These are phyloP conservation scores for Fragum sueziense DNA, from an alignment of 2,888 invertebrate genomes.

Conservation along the genomic window DNA sequence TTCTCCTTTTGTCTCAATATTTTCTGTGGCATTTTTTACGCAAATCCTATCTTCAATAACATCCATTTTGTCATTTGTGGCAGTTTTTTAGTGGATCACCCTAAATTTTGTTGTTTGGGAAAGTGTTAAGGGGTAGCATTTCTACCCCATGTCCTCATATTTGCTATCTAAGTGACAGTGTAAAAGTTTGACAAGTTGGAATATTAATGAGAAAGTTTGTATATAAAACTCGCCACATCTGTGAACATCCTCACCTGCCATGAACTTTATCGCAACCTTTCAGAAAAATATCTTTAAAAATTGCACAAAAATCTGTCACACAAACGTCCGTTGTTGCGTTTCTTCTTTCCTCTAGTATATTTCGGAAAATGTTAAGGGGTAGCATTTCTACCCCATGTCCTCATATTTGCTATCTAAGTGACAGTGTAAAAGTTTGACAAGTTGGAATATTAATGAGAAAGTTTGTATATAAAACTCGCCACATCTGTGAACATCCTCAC, in stretches of 20 bases:
- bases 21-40: too few relatives aligned
- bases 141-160: slow-evolving; percentile 34
- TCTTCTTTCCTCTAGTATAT: too few relatives aligned
- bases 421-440: slow-evolving; percentile 55
- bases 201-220: slow-evolving; percentile 63
- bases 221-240: slow-evolving; percentile 51
- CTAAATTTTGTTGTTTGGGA: too few relatives aligned
- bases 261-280: slow-evolving; percentile 1
- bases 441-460: slow-evolving; percentile 59
- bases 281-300: too few relatives aligned
- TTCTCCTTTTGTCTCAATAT: too few relatives aligned
- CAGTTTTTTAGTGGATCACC: too few relatives aligned
- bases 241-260: slow-evolving; percentile 49
- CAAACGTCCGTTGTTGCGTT: too few relatives aligned
- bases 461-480: slow-evolving; percentile 57
- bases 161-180: slow-evolving; percentile 50
- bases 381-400: slow-evolving; percentile 11
- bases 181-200: slow-evolving; percentile 53
- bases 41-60: too few relatives aligned
- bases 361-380: background rate
- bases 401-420: slow-evolving; percentile 51
- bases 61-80: too few relatives aligned
- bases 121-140: background rate
- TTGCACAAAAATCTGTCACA: too few relatives aligned
- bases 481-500: slow-evolving; percentile 52